phyloP scores from a whole-genome alignment of 1,140 invertebrate species.

The Oscheius sp. region DNA sequence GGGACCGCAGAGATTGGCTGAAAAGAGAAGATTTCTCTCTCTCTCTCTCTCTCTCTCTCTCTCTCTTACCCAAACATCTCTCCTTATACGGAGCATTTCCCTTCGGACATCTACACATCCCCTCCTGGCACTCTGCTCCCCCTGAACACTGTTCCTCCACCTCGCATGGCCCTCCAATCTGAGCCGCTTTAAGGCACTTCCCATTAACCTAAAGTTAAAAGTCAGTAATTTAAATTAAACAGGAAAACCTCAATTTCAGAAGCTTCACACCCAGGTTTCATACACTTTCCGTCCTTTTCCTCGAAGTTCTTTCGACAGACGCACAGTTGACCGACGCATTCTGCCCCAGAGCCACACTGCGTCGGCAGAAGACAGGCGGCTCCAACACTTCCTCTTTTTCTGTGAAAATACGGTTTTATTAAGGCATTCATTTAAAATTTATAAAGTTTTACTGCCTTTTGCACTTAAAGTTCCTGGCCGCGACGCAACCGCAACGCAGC shows the following conservation, averaged over 20 bases:
- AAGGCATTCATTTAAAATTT: too few relatives aligned
- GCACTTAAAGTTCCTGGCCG: neutral
- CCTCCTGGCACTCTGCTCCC: slow-evolving; percentile 40
- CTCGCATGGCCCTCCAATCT: slow-evolving; percentile 39
- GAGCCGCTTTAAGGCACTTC: slow-evolving; percentile 29
- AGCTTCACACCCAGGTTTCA: slow-evolving; percentile 14
- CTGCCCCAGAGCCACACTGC: slow-evolving; percentile 26
- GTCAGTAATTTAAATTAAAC: neutral
- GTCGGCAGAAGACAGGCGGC: slow-evolving; percentile 22
- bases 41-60: neutral
- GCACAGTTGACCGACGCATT: slow-evolving; percentile 23
- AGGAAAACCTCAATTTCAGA: slow-evolving; percentile 17
- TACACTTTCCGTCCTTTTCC: slow-evolving; percentile 25
- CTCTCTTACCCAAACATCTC: slow-evolving; percentile 38
- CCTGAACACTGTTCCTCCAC: slow-evolving; percentile 41
- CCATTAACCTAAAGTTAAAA: slow-evolving; percentile 15
- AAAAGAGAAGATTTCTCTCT: slow-evolving; percentile 18
- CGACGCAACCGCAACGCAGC: too few relatives aligned
- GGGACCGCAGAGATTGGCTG: slow-evolving; percentile 28
- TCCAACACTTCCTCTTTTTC: slow-evolving; percentile 23
- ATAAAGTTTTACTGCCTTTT: too few relatives aligned
- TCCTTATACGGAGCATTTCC: slow-evolving; percentile 46
- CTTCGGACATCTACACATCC: slow-evolving; percentile 37
- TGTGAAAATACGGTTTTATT: neutral
- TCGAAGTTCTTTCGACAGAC: slow-evolving; percentile 18